phyloP scores from a whole-genome alignment of 2,113 vertebrate genomes.

The Mixornis gularis region DNA sequence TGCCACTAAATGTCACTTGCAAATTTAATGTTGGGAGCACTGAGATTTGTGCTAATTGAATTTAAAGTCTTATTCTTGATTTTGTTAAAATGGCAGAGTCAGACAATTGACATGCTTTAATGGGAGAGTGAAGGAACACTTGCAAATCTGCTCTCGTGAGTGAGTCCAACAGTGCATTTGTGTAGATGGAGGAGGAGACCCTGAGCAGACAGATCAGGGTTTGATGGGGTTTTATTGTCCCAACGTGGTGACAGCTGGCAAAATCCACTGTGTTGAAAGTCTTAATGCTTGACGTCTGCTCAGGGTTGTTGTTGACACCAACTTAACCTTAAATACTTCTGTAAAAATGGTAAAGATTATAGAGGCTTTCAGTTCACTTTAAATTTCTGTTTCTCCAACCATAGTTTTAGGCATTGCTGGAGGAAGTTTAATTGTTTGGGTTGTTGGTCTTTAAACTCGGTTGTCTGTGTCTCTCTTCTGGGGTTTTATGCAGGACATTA shows the following conservation, averaged over 20 bases:
- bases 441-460: not conserved
- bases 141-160: not conserved
- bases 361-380: not conserved
- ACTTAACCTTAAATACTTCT: not conserved
- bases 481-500: not conserved
- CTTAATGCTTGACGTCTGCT: not conserved
- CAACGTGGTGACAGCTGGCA: not conserved
- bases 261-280: not conserved
- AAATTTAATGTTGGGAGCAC: not conserved
- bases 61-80: not conserved
- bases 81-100: not conserved
- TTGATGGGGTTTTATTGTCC: not conserved
- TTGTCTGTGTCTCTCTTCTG: not conserved
- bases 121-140: not conserved
- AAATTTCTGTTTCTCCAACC: not conserved
- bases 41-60: slow-evolving; percentile 35
- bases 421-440: not conserved
- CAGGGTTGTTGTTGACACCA: not conserved
- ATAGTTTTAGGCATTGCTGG: not conserved
- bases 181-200: not conserved
- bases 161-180: not conserved
- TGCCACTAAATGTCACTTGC: slow-evolving; percentile 21
- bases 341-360: not conserved
- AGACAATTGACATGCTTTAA: not conserved
- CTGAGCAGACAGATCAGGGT: not conserved